A percentile compares a stretch with the other conserved stretches of the same genome.
Evolutionary conservation across 1,140 invertebrate species (phyloP).

Genomic region (Drosophila sucinea): DNA sequence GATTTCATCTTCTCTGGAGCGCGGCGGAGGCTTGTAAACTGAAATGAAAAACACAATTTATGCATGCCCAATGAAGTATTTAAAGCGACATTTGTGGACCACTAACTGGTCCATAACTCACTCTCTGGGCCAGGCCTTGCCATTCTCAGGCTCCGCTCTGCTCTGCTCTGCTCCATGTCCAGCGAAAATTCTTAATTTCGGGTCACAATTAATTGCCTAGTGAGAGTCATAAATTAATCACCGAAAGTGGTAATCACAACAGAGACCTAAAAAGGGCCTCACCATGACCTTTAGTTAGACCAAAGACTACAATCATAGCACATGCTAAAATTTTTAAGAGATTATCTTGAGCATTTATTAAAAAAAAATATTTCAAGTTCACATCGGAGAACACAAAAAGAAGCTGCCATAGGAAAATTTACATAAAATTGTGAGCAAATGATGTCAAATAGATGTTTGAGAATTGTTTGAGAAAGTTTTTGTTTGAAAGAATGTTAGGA

Average conservation of each 20-base stretch:
- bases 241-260: conserved; percentile 66
- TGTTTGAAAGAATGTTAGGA: too few relatives aligned
- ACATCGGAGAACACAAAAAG: not conserved
- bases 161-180: conserved; percentile 11
- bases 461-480: too few relatives aligned
- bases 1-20: conserved; percentile 70
- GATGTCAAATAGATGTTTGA: too few relatives aligned
- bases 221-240: conserved; percentile 70
- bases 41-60: conserved; percentile 33
- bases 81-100: conserved; percentile 68
- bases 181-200: conserved; percentile 70
- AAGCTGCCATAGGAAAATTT: too few relatives aligned
- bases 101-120: conserved; percentile 48
- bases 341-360: not conserved
- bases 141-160: conserved; percentile 12
- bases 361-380: not conserved
- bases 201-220: conserved; percentile 78
- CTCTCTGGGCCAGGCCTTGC: conserved; percentile 39
- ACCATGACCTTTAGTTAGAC: conserved; percentile 26
- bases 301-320: not conserved
- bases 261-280: conserved; percentile 47
- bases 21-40: conserved; percentile 42
- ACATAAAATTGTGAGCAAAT: too few relatives aligned
- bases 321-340: conserved; percentile 9
- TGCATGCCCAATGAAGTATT: conserved; percentile 66